Evolutionary conservation across 2,797 vertebrate genomes (phyloP), one percentile per base, ranked within the genome.

Genomic region (Microtus agrestis): DNA sequence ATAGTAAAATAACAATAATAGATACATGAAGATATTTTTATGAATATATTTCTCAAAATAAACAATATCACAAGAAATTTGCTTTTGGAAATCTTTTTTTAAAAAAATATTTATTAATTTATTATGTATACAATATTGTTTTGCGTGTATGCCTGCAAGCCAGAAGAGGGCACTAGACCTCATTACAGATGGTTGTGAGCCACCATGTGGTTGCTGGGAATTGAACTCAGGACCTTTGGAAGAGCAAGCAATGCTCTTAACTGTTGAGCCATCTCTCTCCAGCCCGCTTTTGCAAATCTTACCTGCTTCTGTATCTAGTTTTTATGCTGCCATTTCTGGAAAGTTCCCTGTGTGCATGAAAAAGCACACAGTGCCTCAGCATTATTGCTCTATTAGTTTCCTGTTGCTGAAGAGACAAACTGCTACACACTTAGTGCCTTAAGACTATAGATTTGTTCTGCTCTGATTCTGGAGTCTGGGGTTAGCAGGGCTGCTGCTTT

Each of bases 41-140:
- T 89, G 87, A 91, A 56, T 51, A 0, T 56, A 21, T 82, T 91
- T 96, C 89, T 84, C 65, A 54, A 95, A 87, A 48, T 43, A 82
- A 51, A 71, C 51, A 93, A 82, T 19, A 86, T 82, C 0, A 6
- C 48, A 40, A 86, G n/a, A 81, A 65, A 46, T 46, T 82, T 65
- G 61, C 48, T 48, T 48, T 12, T 48, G 2, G 48, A 48, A 48
- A 48, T 48, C 11, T 48, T 48, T 48, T 48, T 48, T 48, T 11
- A 48, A 48, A 48, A 48, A 11, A 48, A 48, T 2, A 48, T 48
- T 12, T 48, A 48, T 48, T 48, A 48, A 11, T 48, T 48, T 48
- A 48, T 48, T 48, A 48, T 48, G 48, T 48, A 48, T 48, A 48
- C 48, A 48, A 48, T 48, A 48, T 48, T 48, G 48, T 48, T 48